Conservation (phyloP, 2,113 vertebrate species). For the Callipepla californica region DNA sequence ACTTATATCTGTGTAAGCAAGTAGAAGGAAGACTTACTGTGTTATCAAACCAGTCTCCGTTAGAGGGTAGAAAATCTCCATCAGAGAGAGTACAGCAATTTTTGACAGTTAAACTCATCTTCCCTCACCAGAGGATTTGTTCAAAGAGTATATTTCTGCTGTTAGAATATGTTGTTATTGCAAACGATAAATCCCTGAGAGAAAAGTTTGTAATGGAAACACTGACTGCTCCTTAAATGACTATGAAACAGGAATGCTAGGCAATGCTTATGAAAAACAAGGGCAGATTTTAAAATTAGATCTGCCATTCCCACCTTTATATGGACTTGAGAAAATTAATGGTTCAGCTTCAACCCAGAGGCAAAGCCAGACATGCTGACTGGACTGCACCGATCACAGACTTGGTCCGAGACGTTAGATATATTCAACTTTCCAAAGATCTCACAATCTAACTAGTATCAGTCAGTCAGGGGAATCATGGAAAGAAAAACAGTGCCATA, state of each 20-base stretch:
- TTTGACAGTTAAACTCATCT: neutral
- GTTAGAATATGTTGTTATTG: neutral
- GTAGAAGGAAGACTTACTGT: neutral
- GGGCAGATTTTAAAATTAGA: conserved; percentile 16
- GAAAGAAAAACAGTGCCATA: neutral
- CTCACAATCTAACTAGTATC: neutral
- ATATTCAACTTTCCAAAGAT: neutral
- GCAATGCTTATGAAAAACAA: neutral
- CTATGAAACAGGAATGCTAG: neutral
- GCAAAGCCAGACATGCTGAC: neutral
- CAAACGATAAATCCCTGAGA: neutral
- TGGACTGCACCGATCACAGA: neutral
- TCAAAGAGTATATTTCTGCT: neutral
- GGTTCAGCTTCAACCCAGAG: neutral
- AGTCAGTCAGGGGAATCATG: conserved; percentile 25
- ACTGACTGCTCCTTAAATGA: conserved; percentile 8
- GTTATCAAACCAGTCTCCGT: neutral
- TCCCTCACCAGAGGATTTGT: neutral
- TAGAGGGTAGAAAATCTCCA: neutral
- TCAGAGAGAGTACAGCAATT: neutral
- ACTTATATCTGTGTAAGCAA: neutral
- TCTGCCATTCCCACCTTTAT: neutral
- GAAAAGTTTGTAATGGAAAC: conserved; percentile 2
- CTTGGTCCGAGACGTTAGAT: neutral
- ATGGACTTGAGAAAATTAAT: neutral